These are phyloP conservation scores for Upupa epops DNA, from an alignment of 2,113 vertebrate genomes.

Conservation along the genomic window DNA sequence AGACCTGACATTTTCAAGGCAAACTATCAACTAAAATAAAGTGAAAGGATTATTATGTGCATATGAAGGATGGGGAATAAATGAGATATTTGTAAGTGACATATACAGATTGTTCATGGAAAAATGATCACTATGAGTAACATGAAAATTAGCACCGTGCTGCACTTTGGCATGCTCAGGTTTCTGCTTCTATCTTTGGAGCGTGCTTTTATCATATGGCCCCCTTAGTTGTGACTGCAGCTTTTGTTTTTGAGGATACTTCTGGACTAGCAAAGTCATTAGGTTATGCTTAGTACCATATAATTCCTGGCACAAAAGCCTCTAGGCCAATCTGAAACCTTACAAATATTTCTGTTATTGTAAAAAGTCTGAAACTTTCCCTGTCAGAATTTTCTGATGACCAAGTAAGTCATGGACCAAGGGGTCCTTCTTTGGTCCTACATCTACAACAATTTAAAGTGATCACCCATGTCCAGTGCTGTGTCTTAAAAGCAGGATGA, in stretches of 20 bases:
- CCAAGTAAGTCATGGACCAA: background rate
- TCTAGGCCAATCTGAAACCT: background rate
- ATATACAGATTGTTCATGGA: conserved; percentile 48
- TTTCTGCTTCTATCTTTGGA: conserved; percentile 43
- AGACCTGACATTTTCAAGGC: conserved; percentile 64
- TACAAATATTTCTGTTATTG: background rate
- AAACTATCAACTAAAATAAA: conserved; percentile 56
- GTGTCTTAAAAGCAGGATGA: background rate
- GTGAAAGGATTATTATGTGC: conserved; percentile 57
- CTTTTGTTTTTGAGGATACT: background rate
- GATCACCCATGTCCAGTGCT: background rate
- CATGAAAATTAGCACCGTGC: background rate
- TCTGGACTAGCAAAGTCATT: background rate
- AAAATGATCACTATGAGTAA: conserved; percentile 65
- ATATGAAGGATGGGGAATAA: conserved; percentile 46
- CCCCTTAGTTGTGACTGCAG: background rate
- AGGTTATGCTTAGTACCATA: background rate
- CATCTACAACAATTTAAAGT: background rate
- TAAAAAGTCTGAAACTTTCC: background rate
- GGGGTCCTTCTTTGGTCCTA: background rate
- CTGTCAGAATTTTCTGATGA: background rate
- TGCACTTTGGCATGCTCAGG: conserved; percentile 13
- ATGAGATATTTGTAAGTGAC: conserved; percentile 66
- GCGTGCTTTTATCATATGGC: background rate
- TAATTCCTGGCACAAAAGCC: background rate